Evolutionary conservation across 2,888 invertebrate species (phyloP).

Genomic region (Crioceris asparagi): DNA sequence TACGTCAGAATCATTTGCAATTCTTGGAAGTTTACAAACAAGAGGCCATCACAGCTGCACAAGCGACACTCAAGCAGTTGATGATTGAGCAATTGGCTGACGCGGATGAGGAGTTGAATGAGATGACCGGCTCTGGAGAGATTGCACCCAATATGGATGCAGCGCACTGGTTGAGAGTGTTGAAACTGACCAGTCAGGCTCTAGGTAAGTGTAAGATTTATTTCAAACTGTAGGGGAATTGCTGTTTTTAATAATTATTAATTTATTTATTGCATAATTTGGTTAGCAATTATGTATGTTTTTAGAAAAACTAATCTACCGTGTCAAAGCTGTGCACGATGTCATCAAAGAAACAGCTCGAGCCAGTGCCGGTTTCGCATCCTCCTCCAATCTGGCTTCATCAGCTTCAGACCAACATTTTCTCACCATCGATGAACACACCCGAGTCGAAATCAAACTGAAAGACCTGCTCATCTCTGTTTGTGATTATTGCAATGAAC

Average conservation of each 20-base stretch:
- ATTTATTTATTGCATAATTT: too few species aligned
- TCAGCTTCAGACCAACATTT: slow-evolving; percentile 52
- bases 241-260: too few species aligned
- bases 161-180: slow-evolving; percentile 34
- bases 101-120: slow-evolving; percentile 43
- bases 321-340: slow-evolving; percentile 63
- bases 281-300: too few species aligned
- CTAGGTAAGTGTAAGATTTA: slow-evolving; percentile 27
- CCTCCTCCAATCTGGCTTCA: slow-evolving; percentile 22
- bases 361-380: slow-evolving; percentile 44
- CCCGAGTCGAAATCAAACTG: slow-evolving; percentile 57
- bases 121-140: slow-evolving; percentile 42
- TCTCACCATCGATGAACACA: slow-evolving; percentile 58
- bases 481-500: slow-evolving; percentile 86
- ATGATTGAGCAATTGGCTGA: slow-evolving; percentile 67
- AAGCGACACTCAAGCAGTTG: slow-evolving; percentile 80
- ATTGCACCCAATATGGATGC: slow-evolving; percentile 34
- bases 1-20: slow-evolving; percentile 75
- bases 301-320: slow-evolving; percentile 52
- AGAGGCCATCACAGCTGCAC: slow-evolving; percentile 81
- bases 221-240: too few species aligned
- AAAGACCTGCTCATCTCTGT: slow-evolving; percentile 69
- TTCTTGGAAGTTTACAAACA: slow-evolving; percentile 60
- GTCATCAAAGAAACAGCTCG: slow-evolving; percentile 69
- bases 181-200: slow-evolving; percentile 33